Evolutionary conservation across 2,888 invertebrate genomes (phyloP), one percentile per base, ranked within the genome.

Genomic region (Chloroclystis v-ata): DNA sequence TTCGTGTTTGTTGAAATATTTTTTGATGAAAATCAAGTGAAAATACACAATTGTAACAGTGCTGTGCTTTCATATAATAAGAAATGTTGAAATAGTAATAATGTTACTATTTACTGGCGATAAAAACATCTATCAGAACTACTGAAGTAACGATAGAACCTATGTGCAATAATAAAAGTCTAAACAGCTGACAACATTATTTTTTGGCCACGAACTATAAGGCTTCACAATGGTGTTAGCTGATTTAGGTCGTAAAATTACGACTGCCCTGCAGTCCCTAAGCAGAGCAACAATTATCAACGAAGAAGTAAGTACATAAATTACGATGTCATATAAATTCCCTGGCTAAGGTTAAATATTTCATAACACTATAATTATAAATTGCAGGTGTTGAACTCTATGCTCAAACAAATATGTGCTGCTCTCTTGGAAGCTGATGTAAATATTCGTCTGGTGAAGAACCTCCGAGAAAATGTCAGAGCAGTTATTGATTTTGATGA

Each of bases 221-320:
- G 55, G 52, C 55, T 55, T 62, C 57, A 93, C 90, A 78, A 99
- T 99, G 99, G 99, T 99, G 82, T 95, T 99, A 92, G 99, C 99
- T 71, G 99, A 99, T 91, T 93, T 99, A 82, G 99, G 99, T 77
- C 94, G 99, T 77, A 98, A 98, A 90, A 99, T 99, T 78, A 99
- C 99, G 72, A 95, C 97, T 83, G 99, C 99, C 56, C 89, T 99
- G 83, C 95, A 98, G 80, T 98, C 98, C 43, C 89, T 99, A 61
- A 98, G 98, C 89, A 97, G 97, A 90, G 98, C 98, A 52, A 98
- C 98, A 37, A 95, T 99, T 58, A 99, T 99, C 68, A 98, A 98
- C 90, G 97, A 98, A 89, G 98, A 98, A 91, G 96, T 96, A 89
- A 40, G 29, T 16, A 28, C 12, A 25, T 14, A 4, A 9, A 28